A percentile compares a stretch with the other conserved stretches of the same genome.
These are phyloP conservation scores for Drosophila orena DNA, from an alignment of 1,140 invertebrate species.

Conservation along the genomic window DNA sequence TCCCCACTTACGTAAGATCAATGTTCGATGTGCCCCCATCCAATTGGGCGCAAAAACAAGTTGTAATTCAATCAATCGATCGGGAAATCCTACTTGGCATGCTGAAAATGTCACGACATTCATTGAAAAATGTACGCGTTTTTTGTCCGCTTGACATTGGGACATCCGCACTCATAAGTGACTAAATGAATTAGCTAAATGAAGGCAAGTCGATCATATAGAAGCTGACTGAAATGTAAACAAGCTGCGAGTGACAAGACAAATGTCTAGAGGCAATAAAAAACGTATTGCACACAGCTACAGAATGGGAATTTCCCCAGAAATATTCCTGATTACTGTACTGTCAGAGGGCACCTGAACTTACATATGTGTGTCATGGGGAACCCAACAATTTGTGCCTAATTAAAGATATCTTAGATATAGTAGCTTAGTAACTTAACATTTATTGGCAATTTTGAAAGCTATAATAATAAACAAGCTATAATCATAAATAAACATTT, in stretches of 20 bases:
- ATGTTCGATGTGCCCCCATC: neutral
- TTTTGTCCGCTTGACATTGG: slow-evolving; percentile 8
- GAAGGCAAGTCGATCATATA: slow-evolving; percentile 28
- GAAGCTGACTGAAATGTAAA: slow-evolving; percentile 17
- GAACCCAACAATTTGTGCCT: too few relatives aligned
- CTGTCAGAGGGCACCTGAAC: neutral
- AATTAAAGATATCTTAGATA: too few relatives aligned
- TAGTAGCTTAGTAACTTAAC: too few relatives aligned
- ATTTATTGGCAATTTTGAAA: too few relatives aligned
- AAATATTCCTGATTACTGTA: neutral
- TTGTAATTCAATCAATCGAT: slow-evolving; percentile 39
- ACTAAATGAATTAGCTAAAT: slow-evolving; percentile 28
- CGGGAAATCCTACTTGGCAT: slow-evolving; percentile 23
- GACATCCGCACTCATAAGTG: slow-evolving; percentile 24
- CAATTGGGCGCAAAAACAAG: slow-evolving; percentile 21
- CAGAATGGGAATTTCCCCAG: neutral
- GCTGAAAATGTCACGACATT: slow-evolving; percentile 15
- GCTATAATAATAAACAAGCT: too few relatives aligned
- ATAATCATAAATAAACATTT: too few relatives aligned
- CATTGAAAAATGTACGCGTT: neutral
- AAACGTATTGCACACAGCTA: neutral
- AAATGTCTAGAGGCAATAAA: slow-evolving; percentile 9
- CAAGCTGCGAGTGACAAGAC: slow-evolving; percentile 11
- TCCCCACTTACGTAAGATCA: neutral
- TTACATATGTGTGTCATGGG: too few relatives aligned